These are phyloP conservation scores for Crambe crambe DNA, from an alignment of 37 sponge, comb jelly and placozoan genomes.

Conservation along the genomic window DNA sequence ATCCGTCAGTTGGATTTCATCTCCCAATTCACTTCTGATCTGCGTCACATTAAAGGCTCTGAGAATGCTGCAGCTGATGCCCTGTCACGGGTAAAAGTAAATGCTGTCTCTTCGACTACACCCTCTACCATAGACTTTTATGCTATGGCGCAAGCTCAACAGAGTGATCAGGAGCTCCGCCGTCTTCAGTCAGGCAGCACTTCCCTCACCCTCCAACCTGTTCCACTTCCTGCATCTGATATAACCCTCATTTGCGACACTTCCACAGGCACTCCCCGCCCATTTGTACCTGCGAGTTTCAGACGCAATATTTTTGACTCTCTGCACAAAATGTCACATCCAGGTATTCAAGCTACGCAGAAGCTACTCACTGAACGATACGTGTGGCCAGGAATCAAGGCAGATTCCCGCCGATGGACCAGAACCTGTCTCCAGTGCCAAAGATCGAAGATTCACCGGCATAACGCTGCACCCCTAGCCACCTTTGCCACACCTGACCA, in stretches of 20 bases:
- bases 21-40: constrained; percentile 61
- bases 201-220: constrained; percentile 33
- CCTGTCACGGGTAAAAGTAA: constrained; percentile 55
- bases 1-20: constrained; percentile 59
- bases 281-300: constrained; percentile 42
- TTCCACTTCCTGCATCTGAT: constrained; percentile 23
- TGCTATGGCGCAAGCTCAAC: constrained; percentile 51
- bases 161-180: constrained; percentile 31
- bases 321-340: constrained; percentile 56
- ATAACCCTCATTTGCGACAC: constrained; percentile 42
- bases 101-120: constrained; percentile 34
- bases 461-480: constrained; percentile 31
- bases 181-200: constrained; percentile 23
- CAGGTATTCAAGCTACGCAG: constrained; percentile 64
- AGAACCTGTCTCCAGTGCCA: constrained; percentile 62
- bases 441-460: constrained; percentile 51
- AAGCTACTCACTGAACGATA: constrained; percentile 45
- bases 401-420: constrained; percentile 62
- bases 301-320: constrained; percentile 55
- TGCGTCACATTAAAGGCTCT: constrained; percentile 48
- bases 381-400: constrained; percentile 74
- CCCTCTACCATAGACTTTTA: constrained; percentile 43
- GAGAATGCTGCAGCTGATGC: constrained; percentile 70
- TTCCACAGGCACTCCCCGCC: constrained; percentile 59
- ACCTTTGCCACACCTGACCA: constrained; percentile 43